A percentile compares a stretch with the other conserved stretches of the same genome.
Evolutionary conservation across 2,888 invertebrate species (phyloP).

Genomic region (Archaeoteleia sp.): DNA sequence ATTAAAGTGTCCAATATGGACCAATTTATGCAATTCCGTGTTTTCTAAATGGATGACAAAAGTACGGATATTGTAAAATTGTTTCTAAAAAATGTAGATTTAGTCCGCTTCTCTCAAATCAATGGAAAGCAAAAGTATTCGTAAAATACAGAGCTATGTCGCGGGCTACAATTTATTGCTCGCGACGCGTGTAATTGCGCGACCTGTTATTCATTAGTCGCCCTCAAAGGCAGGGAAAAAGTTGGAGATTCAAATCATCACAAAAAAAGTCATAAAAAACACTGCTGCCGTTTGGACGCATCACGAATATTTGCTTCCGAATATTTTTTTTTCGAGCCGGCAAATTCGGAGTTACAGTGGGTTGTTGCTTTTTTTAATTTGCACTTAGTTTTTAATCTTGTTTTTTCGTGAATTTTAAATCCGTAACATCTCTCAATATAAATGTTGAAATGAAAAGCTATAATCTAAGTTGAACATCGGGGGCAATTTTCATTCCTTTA

Average conservation of each 20-base stretch:
- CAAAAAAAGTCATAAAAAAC: too few relatives aligned
- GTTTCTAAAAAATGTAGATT: slow-evolving; percentile 36
- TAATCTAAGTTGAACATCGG: too few relatives aligned
- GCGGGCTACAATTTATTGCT: slow-evolving; percentile 28
- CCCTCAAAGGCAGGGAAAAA: slow-evolving; percentile 23
- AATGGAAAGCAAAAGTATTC: slow-evolving; percentile 40
- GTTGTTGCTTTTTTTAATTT: too few relatives aligned
- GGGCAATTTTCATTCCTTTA: too few relatives aligned
- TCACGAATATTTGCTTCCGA: too few relatives aligned
- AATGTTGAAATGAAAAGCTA: too few relatives aligned
- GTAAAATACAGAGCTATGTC: slow-evolving; percentile 25
- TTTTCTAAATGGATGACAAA: slow-evolving; percentile 35
- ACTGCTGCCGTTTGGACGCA: too few relatives aligned
- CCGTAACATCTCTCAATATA: too few relatives aligned
- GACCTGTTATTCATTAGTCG: slow-evolving; percentile 36
- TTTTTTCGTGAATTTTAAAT: too few relatives aligned
- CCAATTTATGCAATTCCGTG: slow-evolving; percentile 43
- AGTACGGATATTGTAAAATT: slow-evolving; percentile 36
- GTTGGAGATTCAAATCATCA: slow-evolving; percentile 26
- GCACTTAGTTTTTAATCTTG: too few relatives aligned
- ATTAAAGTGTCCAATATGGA: slow-evolving; percentile 38
- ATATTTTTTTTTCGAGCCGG: too few relatives aligned
- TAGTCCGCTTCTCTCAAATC: slow-evolving; percentile 23
- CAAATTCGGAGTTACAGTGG: too few relatives aligned
- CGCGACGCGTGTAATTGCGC: slow-evolving; percentile 29